Evolutionary conservation across 2,797 vertebrate species (phyloP), one percentile per base, ranked within the genome.

Genomic region (Sebastes iracundus): DNA sequence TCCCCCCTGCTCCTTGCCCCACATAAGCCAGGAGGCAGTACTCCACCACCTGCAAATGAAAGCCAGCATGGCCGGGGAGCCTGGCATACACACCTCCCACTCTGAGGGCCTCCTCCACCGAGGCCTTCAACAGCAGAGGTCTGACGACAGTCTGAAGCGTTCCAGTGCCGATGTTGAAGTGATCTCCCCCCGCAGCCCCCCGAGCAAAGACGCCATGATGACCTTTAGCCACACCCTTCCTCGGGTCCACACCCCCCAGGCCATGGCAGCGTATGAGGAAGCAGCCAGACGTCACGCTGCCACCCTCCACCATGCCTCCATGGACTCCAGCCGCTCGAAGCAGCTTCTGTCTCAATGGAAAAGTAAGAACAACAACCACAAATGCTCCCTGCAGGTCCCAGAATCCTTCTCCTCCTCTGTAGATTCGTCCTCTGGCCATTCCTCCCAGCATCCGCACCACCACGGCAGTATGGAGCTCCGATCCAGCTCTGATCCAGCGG

Each of bases 311-410:
- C 97, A 99, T 0, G 96, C 97, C 7, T 98, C 99, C 3, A 97
- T 99, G 97, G 98, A 99, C 90, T 97, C 97, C 0, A 97, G 97
- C 27, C 96, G 97, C 20, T 99, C 98, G 33, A 99, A 99, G 86
- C 98, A 99, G 91, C 96, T 99, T 71, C 95, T 99, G 42, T 97
- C 98, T 18, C 99, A 99, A 82, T 99, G 98, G 99, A 99, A 99
- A 92, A 99, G 94, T 83, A 99, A 98, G 93, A 98, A 97, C 18
- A 97, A 96, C 88, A 97, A 91, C 85, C 96, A 98, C 16, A 99
- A 99, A 89, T 83, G 97, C 90, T 97, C 97, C 22, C 90, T 99
- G 87, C 97, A 98, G 81, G 95, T 97, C 2, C 97, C 97, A 64
- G 97, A 99, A 52, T 89, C 90, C 58, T 91, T 88, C 82, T 91